Conservation (phyloP, 2,888 invertebrate genomes). For the Synergus gifuensis region DNA sequence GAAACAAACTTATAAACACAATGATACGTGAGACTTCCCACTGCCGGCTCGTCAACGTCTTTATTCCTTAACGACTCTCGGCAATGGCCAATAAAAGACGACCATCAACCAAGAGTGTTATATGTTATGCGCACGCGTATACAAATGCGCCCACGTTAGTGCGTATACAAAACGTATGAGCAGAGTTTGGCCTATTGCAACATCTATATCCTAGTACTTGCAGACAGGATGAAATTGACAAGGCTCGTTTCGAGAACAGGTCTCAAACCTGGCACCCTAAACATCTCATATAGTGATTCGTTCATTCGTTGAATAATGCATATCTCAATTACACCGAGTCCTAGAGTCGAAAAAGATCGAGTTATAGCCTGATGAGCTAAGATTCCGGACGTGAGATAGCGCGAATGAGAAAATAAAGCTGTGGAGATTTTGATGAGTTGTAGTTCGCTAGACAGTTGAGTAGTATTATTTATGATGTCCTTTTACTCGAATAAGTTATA, state of each 20-base stretch:
- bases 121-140: slow-evolving; percentile 6
- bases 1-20: slow-evolving; percentile 10
- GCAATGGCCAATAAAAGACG: slow-evolving; percentile 22
- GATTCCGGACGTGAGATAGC: slow-evolving; percentile 40
- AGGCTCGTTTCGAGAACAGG: slow-evolving; percentile 8
- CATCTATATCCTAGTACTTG: slow-evolving; percentile 21
- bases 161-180: slow-evolving; percentile 6
- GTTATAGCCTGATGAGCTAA: background rate
- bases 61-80: slow-evolving; percentile 20
- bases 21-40: slow-evolving; percentile 19
- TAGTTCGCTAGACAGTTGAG: slow-evolving; percentile 1
- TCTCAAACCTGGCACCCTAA: slow-evolving; percentile 13
- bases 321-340: slow-evolving; percentile 54
- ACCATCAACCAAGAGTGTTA: background rate
- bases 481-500: background rate
- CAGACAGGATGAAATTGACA: slow-evolving; percentile 17
- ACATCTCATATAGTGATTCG: background rate
- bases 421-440: slow-evolving; percentile 1
- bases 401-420: slow-evolving; percentile 43
- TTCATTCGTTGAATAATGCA: slow-evolving; percentile 57
- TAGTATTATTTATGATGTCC: background rate
- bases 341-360: slow-evolving; percentile 9
- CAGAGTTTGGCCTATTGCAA: slow-evolving; percentile 1
- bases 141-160: background rate
- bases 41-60: slow-evolving; percentile 3